Percentiles rank a stretch among this genome's conserved stretches.
These are phyloP conservation scores for Lithobates pipiens DNA, from an alignment of 2,797 vertebrate genomes.

Conservation along the genomic window DNA sequence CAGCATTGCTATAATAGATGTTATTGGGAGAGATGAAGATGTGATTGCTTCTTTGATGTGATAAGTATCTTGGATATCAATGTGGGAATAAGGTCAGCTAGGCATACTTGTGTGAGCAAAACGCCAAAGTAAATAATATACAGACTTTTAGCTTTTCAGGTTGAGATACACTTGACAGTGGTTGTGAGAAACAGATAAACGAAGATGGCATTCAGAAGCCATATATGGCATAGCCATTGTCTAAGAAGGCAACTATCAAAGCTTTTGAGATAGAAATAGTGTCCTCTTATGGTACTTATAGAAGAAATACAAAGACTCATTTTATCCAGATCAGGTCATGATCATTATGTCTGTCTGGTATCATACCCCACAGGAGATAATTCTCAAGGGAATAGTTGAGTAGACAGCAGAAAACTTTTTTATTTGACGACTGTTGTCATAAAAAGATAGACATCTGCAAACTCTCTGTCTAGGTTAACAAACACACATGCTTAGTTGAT, in stretches of 20 bases:
- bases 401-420: background rate
- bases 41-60: background rate
- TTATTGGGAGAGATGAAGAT: constrained; percentile 11
- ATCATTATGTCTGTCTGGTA: no score
- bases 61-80: constrained; percentile 24
- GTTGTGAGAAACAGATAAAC: background rate
- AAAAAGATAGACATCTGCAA: background rate
- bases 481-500: no score
- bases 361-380: no score
- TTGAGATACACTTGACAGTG: background rate
- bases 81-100: constrained; percentile 15
- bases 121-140: background rate
- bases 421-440: background rate
- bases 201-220: background rate
- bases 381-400: background rate
- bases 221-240: background rate
- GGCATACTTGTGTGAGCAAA: background rate
- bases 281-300: background rate
- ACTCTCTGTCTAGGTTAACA: no score
- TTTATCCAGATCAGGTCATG: no score
- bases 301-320: background rate
- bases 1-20: background rate
- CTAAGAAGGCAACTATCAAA: background rate
- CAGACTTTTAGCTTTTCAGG: background rate
- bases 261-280: background rate